Conservation (phyloP, 2,113 vertebrate species). For the Phocoena sinus region DNA sequence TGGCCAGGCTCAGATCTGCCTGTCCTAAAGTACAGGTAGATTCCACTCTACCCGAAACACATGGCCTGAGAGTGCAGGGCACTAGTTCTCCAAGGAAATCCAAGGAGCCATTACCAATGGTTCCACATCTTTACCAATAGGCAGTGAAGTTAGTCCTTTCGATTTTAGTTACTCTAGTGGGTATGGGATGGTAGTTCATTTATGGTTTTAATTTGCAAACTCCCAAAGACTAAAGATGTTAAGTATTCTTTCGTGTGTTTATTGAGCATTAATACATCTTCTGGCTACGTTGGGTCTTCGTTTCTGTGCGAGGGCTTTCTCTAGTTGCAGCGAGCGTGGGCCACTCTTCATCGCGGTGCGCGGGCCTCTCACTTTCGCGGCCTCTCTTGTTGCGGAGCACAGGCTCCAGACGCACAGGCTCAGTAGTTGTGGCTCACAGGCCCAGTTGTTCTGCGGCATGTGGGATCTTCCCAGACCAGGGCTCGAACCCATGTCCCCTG, state of each 20-base stretch:
- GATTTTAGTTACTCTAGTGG: background rate
- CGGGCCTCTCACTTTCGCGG: no score
- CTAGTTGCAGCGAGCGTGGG: no score
- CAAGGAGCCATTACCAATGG: background rate
- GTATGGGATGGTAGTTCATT: background rate
- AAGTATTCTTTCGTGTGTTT: background rate
- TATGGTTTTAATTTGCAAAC: background rate
- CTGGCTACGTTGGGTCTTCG: no score
- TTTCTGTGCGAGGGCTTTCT: no score
- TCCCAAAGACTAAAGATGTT: no score
- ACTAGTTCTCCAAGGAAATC: background rate
- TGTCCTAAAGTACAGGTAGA: background rate
- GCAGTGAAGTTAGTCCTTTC: background rate
- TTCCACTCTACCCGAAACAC: background rate
- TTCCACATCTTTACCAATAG: background rate
- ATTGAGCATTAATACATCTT: background rate
- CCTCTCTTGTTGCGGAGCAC: no score
- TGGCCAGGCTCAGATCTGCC: background rate
- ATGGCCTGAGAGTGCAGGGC: background rate
- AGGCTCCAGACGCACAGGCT: no score
- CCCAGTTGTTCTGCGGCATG: no score
- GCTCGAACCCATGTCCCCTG: no score
- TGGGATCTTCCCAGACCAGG: no score
- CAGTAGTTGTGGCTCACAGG: no score
- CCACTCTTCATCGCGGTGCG: no score